Base-by-base conservation (phyloP, 1,140 invertebrate genomes). In the Eurosta solidaginis region DNA sequence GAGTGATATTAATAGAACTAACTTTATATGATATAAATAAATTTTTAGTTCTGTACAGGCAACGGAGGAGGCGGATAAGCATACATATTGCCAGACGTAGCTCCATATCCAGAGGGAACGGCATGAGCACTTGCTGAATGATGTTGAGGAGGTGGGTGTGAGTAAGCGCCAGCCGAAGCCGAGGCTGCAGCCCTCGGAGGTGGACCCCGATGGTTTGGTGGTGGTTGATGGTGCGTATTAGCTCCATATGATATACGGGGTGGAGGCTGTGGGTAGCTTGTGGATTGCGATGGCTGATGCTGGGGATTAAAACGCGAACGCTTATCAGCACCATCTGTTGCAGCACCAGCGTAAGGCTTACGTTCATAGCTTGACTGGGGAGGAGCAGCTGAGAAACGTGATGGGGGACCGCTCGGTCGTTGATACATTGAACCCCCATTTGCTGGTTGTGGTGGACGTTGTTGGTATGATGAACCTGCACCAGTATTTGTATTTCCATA, bases 11-110 rank as follows among this genome's bases (percentile, higher is more conserved):
- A 74, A 45, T 20, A 45, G 7, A 17, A 42, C 20, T 74, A 45
- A 10, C 36, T 74, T 22, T 44, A 17, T 45, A 74, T n/a, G n/a
- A n/a, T 1, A 17, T 68, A 40, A 68, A 20, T 74, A 6, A 22
- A 22, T 25, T 59, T 44, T 84, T 86, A 87, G 78, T 87, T 87
- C 79, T 87, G 83, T 79, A 85, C 85, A 74, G 85, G 85, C 80
- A 87, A 82, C 78, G 85, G 85, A 22, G 85, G 85, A 77, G 85
- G 85, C 50, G 84, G 85, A 74, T 84, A 84, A 27, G 83, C 83
- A 78, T 80, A 84, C 73, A 84, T 83, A 59, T 82, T 81, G 25
- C 80, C 79, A 2, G 80, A 42, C 22, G 52, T 33, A 36, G 77
- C 40, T 10, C 42, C 25, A 52, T 29, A 77, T 29, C 40, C 22